phyloP scores from a whole-genome alignment of 2,113 vertebrate species.

The Globicephala melas region DNA sequence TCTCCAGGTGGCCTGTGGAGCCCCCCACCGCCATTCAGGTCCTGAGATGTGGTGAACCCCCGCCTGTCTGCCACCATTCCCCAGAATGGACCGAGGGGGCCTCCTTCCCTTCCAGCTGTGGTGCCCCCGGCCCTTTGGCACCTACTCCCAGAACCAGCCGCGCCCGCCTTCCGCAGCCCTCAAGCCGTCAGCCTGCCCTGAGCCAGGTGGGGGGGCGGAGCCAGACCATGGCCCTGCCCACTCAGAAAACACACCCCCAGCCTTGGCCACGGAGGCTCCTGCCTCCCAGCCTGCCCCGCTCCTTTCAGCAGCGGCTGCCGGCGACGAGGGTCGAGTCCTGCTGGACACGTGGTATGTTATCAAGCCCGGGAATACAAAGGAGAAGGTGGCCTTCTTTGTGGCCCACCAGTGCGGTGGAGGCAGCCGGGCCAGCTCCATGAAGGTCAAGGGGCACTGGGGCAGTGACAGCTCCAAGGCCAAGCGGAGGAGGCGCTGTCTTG shows the following conservation, averaged over 20 bases:
- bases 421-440: conserved; percentile 89
- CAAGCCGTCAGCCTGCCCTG: conserved; percentile 78
- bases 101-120: conserved; percentile 94
- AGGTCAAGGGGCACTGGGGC: conserved; percentile 95
- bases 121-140: conserved; percentile 94
- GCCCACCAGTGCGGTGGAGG: conserved; percentile 92
- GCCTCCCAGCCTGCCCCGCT: conserved; percentile 67
- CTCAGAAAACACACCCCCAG: conserved; percentile 89
- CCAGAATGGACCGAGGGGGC: conserved; percentile 90
- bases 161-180: background rate
- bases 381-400: conserved; percentile 97
- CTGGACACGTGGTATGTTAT: conserved; percentile 98
- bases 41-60: conserved; percentile 50
- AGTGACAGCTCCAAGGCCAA: conserved; percentile 94
- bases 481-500: conserved; percentile 90
- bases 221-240: conserved; percentile 75
- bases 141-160: conserved; percentile 92
- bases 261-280: conserved; percentile 41
- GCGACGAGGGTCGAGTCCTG: conserved; percentile 91
- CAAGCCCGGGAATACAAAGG: conserved; percentile 97
- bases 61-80: conserved; percentile 5
- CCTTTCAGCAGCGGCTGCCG: conserved; percentile 61
- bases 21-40: background rate
- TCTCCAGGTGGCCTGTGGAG: conserved; percentile 52
- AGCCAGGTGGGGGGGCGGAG: conserved; percentile 69